These are phyloP conservation scores for Halcyon badia DNA, from an alignment of 2,797 vertebrate genomes.

Conservation along the genomic window DNA sequence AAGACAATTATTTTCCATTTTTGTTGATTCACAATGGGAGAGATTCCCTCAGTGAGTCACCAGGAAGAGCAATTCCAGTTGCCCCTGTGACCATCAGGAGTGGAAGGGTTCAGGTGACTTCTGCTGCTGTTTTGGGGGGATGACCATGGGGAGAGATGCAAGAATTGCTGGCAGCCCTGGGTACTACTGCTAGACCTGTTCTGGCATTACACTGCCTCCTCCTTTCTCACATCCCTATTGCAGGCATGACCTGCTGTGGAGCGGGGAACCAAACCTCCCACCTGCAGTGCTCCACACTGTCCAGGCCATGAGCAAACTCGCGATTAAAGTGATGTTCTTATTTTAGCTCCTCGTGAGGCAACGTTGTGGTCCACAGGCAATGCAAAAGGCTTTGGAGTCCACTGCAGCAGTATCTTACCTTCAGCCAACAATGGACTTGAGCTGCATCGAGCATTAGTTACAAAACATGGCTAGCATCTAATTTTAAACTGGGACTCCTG, in stretches of 20 bases:
- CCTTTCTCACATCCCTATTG: background rate
- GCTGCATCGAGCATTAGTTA: background rate
- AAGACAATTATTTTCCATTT: slow-evolving; percentile 50
- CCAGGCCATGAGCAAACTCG: background rate
- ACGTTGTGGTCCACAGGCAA: background rate
- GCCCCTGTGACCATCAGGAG: accelerated
- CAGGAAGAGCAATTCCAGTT: background rate
- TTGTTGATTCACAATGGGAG: background rate
- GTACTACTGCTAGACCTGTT: background rate
- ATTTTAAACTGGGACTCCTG: background rate
- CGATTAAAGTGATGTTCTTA: background rate
- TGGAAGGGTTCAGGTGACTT: background rate
- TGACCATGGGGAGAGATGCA: background rate
- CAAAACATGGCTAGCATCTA: background rate
- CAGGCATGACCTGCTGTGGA: background rate
- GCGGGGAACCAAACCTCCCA: background rate
- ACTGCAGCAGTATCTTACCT: background rate
- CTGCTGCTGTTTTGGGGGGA: background rate
- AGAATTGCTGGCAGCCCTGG: background rate
- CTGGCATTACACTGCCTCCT: background rate
- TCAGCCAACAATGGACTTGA: background rate
- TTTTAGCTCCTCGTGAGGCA: background rate
- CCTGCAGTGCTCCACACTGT: background rate
- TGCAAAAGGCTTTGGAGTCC: background rate
- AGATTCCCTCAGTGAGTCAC: background rate